phyloP scores from a whole-genome alignment of 2,888 invertebrate genomes.

The Abscondita cerata region DNA sequence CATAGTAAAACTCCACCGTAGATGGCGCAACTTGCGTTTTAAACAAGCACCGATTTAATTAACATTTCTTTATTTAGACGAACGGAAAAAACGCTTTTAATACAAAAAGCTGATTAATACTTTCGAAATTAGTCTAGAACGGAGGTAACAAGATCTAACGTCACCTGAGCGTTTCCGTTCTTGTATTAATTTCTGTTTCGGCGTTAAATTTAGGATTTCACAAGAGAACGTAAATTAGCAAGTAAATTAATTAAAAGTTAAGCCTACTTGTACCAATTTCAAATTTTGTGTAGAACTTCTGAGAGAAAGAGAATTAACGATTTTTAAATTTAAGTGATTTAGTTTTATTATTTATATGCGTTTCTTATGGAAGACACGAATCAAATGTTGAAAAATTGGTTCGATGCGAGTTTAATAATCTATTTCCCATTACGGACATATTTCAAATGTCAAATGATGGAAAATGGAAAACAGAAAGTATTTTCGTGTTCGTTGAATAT shows the following conservation, averaged over 20 bases:
- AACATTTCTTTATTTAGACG: no score
- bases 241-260: constrained; percentile 28
- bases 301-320: constrained; percentile 15
- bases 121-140: constrained; percentile 12
- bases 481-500: constrained; percentile 24
- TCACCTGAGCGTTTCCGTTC: constrained; percentile 12
- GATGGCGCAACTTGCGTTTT: no score
- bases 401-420: constrained; percentile 24
- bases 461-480: constrained; percentile 26
- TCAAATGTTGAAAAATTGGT: constrained; percentile 7
- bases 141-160: constrained; percentile 18
- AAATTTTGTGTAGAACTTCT: constrained; percentile 12
- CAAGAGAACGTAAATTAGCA: constrained; percentile 17
- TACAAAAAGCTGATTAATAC: neutral
- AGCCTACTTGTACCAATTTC: constrained; percentile 18
- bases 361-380: neutral
- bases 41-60: no score
- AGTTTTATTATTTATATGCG: neutral
- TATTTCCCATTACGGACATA: constrained; percentile 19
- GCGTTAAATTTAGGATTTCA: constrained; percentile 17
- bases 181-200: constrained; percentile 24
- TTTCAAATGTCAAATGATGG: constrained; percentile 25
- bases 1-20: no score
- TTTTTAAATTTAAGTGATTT: constrained; percentile 9
- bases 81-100: no score